Evolutionary conservation across 1,140 invertebrate species (phyloP).

Genomic region (Neelides sp.): DNA sequence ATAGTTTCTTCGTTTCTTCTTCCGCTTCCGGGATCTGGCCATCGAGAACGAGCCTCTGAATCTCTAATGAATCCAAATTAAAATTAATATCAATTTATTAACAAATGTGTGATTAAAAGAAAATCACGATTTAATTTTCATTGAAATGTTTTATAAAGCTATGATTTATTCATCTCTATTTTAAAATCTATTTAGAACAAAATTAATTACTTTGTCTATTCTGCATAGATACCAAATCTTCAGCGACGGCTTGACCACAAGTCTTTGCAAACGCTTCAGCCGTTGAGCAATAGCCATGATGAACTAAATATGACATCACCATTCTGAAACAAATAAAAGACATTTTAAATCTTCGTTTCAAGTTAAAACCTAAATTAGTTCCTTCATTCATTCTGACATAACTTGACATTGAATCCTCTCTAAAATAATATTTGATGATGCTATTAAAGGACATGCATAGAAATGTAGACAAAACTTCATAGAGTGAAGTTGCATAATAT

Average conservation of each 20-base stretch:
- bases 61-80: slow-evolving; percentile 48
- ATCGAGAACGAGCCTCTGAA: slow-evolving; percentile 78
- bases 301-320: slow-evolving; percentile 92
- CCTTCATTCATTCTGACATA: background rate
- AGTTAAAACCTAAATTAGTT: no score
- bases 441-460: no score
- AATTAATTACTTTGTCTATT: slow-evolving; percentile 83
- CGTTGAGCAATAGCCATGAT: slow-evolving; percentile 88
- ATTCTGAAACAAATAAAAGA: slow-evolving; percentile 52
- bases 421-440: no score
- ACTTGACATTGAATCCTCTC: no score
- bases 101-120: background rate
- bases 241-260: slow-evolving; percentile 78
- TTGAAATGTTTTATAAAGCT: background rate
- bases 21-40: slow-evolving; percentile 92
- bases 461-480: no score
- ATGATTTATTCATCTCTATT: background rate
- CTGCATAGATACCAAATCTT: slow-evolving; percentile 88
- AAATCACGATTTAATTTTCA: background rate
- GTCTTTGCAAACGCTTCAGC: slow-evolving; percentile 89
- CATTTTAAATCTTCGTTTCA: no score
- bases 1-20: slow-evolving; percentile 70
- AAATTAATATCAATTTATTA: slow-evolving; percentile 3
- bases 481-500: no score
- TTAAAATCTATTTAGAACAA: background rate